Conservation (phyloP, 2,113 vertebrate genomes). For the Corvus hawaiiensis region DNA sequence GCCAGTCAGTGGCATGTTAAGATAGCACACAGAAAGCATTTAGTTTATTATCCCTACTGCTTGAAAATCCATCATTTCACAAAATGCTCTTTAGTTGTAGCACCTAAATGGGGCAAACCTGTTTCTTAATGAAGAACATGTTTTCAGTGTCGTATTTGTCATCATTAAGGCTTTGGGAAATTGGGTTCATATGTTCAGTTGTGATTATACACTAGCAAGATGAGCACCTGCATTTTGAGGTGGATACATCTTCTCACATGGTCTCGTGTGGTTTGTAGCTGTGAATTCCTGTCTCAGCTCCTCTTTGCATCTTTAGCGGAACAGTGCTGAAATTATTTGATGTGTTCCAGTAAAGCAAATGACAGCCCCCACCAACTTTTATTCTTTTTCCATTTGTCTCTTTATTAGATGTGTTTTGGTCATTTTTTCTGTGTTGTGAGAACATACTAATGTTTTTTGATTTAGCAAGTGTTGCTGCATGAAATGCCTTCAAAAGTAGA, state of each 20-base stretch:
- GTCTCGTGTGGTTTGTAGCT: constrained; percentile 59
- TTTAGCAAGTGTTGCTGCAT: neutral
- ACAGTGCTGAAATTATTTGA: neutral
- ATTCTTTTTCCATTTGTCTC: neutral
- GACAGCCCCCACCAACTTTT: neutral
- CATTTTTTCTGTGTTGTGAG: neutral
- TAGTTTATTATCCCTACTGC: neutral
- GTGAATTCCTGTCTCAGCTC: constrained; percentile 69
- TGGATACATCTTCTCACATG: neutral
- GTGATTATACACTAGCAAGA: neutral
- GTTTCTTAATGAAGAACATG: neutral
- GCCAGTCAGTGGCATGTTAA: neutral
- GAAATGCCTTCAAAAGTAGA: neutral
- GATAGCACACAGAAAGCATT: neutral
- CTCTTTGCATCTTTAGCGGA: constrained; percentile 22
- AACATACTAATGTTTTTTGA: neutral
- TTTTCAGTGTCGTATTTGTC: neutral
- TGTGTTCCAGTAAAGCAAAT: constrained; percentile 45
- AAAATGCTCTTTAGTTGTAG: neutral
- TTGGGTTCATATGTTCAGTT: neutral
- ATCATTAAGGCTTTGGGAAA: neutral
- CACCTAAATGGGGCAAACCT: neutral
- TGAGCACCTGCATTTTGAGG: neutral
- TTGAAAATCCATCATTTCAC: neutral
- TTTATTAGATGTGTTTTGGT: neutral